Evolutionary conservation across 2,797 vertebrate species (phyloP), one percentile per base, ranked within the genome.

Genomic region (Lerista edwardsae): DNA sequence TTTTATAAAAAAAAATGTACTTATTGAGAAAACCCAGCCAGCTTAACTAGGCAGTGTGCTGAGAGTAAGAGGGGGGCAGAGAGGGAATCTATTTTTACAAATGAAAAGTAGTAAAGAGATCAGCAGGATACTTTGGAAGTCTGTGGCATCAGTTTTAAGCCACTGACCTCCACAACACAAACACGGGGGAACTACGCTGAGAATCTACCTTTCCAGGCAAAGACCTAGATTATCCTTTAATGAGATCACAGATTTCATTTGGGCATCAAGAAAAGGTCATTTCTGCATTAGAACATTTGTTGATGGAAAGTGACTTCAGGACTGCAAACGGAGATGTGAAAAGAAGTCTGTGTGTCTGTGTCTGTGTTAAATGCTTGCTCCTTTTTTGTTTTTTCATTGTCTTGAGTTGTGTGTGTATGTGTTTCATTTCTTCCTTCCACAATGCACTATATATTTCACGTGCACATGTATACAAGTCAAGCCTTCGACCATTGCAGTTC

Each of bases 41-140:
- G 82, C 91, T 90, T 87, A 91, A 87, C 85, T 78, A 78, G 86
- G 80, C 84, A 84, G 64, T 86, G 84, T 83, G 78, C 67, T 36
- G 67, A 87, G 68, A 75, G 87, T 89, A 86, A 65, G n/a, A 10
- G 55, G 4, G 44, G 65, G 4, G 15, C 3, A 55, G 51, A 23
- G 59, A 88, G 47, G 71, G 86, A 89, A 88, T 90, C 91, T 93
- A 86, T 93, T 94, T 94, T 94, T 94, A 92, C 92, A 92, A 91
- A 89, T 7, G 65, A 90, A 36, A 92, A 88, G 80, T 85, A 91
- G 79, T 84, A 84, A 69, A 64, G 82, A 77, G 71, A 67, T 87
- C 85, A 83, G 83, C 83, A 79, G 89, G 89, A 73, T 89, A 83
- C 76, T 80, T 93, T 36, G 89, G 84, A 87, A 77, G 89, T 89